A percentile compares a stretch with the other conserved stretches of the same genome.
phyloP scores from a whole-genome alignment of 2,888 invertebrate species.

The Empis livida region DNA sequence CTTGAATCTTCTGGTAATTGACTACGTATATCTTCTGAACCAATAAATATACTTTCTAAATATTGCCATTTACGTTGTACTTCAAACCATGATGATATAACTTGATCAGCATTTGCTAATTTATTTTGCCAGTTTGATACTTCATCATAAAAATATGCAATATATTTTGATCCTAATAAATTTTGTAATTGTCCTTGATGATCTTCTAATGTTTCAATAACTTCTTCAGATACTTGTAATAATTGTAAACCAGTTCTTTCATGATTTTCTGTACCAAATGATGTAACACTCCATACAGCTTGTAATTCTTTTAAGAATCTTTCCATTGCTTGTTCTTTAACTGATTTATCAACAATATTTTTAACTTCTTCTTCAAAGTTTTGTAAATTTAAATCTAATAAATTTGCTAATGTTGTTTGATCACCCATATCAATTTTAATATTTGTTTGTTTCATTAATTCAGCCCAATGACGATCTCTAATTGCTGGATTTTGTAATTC shows the following conservation, averaged over 20 bases:
- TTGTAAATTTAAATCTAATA: conserved; percentile 77
- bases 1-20: conserved; percentile 85
- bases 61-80: conserved; percentile 92
- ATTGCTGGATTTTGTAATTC: conserved; percentile 92
- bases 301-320: conserved; percentile 78
- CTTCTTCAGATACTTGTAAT: conserved; percentile 71
- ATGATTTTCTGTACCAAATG: conserved; percentile 66
- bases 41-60: conserved; percentile 89
- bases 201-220: conserved; percentile 86
- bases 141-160: conserved; percentile 71
- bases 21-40: conserved; percentile 84
- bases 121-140: conserved; percentile 82
- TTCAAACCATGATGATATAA: conserved; percentile 69
- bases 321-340: conserved; percentile 95
- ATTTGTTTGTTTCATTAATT: conserved; percentile 86
- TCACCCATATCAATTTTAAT: conserved; percentile 38
- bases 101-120: conserved; percentile 79
- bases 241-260: conserved; percentile 68
- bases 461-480: conserved; percentile 85
- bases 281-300: conserved; percentile 67
- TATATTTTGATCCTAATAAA: conserved; percentile 86
- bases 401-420: conserved; percentile 72
- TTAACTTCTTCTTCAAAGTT: conserved; percentile 91
- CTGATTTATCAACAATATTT: conserved; percentile 89
- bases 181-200: conserved; percentile 91